Conservation (phyloP, 2,888 invertebrate genomes). For the Gymnosoma rotundatum region DNA sequence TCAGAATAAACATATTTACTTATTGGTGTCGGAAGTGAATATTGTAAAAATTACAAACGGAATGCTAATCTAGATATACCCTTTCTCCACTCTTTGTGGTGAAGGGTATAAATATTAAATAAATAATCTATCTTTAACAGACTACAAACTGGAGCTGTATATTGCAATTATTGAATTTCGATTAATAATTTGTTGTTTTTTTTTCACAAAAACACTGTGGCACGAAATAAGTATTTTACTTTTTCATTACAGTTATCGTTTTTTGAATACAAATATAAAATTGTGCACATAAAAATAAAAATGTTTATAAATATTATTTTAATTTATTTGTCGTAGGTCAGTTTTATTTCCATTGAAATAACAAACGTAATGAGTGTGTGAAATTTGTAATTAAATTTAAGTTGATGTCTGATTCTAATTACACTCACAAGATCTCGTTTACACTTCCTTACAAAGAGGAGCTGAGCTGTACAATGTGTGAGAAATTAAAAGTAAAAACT, state of each 20-base stretch:
- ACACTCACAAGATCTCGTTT: slow-evolving; percentile 20
- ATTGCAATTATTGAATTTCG: too few relatives aligned
- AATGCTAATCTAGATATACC: too few relatives aligned
- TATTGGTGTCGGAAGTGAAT: too few relatives aligned
- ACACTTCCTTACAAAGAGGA: background rate
- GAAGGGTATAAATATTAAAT: too few relatives aligned
- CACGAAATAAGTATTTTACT: too few relatives aligned
- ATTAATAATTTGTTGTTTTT: too few relatives aligned
- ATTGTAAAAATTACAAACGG: too few relatives aligned
- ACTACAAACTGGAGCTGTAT: too few relatives aligned
- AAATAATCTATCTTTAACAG: too few relatives aligned
- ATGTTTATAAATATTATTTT: slow-evolving; percentile 14
- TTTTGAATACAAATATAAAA: slow-evolving; percentile 23
- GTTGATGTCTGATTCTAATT: slow-evolving; percentile 46
- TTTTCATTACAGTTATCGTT: background rate
- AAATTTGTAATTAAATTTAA: slow-evolving; percentile 61
- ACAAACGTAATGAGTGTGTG: slow-evolving; percentile 45
- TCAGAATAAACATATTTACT: too few relatives aligned
- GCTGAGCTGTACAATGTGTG: slow-evolving; percentile 29
- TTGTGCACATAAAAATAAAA: slow-evolving; percentile 34
- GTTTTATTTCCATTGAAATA: slow-evolving; percentile 37
- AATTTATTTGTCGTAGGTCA: slow-evolving; percentile 52
- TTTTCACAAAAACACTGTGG: too few relatives aligned
- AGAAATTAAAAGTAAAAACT: slow-evolving; percentile 40
- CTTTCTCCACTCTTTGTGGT: too few relatives aligned